Percentiles rank a stretch among this genome's conserved stretches.
These are phyloP conservation scores for Setophaga petechia DNA, from an alignment of 2,113 vertebrate species.

Conservation along the genomic window DNA sequence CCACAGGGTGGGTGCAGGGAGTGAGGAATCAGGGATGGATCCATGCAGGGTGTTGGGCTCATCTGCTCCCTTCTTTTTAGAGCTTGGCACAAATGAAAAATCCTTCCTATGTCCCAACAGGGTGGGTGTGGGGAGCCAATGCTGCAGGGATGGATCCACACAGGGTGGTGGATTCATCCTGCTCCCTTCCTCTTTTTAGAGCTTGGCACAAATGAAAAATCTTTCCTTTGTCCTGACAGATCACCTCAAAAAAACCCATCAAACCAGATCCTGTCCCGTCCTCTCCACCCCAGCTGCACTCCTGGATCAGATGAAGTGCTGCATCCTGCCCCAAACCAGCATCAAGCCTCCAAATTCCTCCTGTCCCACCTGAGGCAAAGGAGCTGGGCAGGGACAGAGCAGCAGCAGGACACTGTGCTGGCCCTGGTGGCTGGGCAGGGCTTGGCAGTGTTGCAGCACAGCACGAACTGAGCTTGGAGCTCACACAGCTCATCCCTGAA, in stretches of 20 bases:
- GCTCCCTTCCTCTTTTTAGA: not conserved
- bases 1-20: fast-evolving
- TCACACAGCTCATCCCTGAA: fast-evolving
- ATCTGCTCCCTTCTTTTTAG: not conserved
- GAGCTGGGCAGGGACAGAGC: fast-evolving
- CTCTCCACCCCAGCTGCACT: not conserved
- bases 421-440: not conserved
- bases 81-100: not conserved
- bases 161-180: not conserved
- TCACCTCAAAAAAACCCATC: fast-evolving
- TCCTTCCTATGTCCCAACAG: not conserved
- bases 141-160: not conserved
- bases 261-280: not conserved
- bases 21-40: not conserved
- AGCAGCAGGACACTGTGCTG: fast-evolving
- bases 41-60: fast-evolving
- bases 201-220: not conserved
- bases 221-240: fast-evolving
- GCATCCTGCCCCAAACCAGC: not conserved
- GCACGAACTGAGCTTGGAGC: not conserved
- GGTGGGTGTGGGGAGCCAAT: no score
- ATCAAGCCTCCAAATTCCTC: not conserved
- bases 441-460: not conserved
- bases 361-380: not conserved
- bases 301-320: not conserved